Evolutionary conservation across 1,140 invertebrate species (phyloP).

Genomic region (Drosophila santomea): DNA sequence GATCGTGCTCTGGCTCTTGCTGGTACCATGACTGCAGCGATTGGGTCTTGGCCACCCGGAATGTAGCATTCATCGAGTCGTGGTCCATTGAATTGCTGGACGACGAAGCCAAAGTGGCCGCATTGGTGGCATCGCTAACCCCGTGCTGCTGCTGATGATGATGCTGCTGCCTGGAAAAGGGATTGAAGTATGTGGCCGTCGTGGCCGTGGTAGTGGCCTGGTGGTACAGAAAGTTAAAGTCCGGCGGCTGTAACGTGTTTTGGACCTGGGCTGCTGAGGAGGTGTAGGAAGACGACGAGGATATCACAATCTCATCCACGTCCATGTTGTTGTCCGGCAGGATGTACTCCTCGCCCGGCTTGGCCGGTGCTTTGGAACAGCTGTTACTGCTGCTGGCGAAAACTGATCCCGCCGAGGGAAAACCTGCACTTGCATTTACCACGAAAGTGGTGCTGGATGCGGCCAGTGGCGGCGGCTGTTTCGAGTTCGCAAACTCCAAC

Average conservation of each 20-base stretch:
- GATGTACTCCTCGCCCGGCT: conserved; percentile 71
- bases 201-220: conserved; percentile 32
- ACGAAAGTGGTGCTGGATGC: conserved; percentile 64
- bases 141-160: conserved; percentile 55
- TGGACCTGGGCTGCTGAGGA: conserved; percentile 47
- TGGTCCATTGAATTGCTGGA: conserved; percentile 75
- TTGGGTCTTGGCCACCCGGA: conserved; percentile 62
- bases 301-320: conserved; percentile 79
- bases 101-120: conserved; percentile 72
- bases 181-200: conserved; percentile 42
- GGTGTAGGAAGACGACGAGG: conserved; percentile 76
- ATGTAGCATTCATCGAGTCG: conserved; percentile 70
- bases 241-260: conserved; percentile 28
- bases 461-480: conserved; percentile 46
- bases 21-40: conserved; percentile 58
- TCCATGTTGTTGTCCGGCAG: conserved; percentile 74
- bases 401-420: conserved; percentile 72
- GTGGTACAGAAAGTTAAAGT: conserved; percentile 74
- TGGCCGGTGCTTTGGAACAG: conserved; percentile 17
- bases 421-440: conserved; percentile 63
- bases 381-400: conserved; percentile 58
- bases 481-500: conserved; percentile 79
- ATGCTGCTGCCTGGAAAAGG: conserved; percentile 59
- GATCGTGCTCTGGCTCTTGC: conserved; percentile 33
- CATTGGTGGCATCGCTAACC: conserved; percentile 73